phyloP scores from a whole-genome alignment of 1,140 invertebrate genomes.

The Thalassaphorura encarpata region DNA sequence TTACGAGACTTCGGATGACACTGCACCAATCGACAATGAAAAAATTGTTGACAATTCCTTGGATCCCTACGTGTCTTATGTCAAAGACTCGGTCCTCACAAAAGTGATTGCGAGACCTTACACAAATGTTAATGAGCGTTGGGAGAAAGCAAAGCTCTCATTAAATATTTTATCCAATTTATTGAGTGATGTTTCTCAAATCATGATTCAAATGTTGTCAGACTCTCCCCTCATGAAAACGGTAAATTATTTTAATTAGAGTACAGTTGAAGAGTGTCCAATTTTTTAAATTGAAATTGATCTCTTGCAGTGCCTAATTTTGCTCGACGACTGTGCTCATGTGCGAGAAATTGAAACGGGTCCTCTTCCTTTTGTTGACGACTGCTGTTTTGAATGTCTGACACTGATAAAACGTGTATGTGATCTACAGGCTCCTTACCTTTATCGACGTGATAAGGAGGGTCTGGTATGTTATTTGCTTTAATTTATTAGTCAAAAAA shows the following conservation, averaged over 20 bases:
- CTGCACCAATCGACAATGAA: no score
- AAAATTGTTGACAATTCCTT: constrained; percentile 55
- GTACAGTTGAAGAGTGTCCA: background rate
- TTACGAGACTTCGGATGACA: constrained; percentile 51
- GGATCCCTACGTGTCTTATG: constrained; percentile 76
- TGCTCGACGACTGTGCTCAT: constrained; percentile 12
- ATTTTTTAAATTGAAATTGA: background rate
- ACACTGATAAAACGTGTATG: constrained; percentile 18
- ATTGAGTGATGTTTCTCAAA: constrained; percentile 18
- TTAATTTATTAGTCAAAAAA: no score
- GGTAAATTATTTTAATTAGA: constrained; percentile 6
- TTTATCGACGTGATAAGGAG: constrained; percentile 3
- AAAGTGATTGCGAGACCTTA: constrained; percentile 67
- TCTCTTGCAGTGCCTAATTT: constrained; percentile 5
- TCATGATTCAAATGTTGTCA: constrained; percentile 29
- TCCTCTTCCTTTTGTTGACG: constrained; percentile 13
- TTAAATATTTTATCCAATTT: constrained; percentile 19
- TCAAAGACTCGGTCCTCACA: constrained; percentile 65
- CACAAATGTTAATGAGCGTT: constrained; percentile 53
- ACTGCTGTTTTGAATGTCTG: constrained; percentile 17
- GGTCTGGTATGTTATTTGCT: no score
- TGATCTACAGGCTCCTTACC: constrained; percentile 12
- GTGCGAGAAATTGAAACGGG: constrained; percentile 18
- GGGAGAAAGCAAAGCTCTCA: constrained; percentile 17
- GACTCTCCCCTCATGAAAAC: constrained; percentile 25